These are phyloP conservation scores for Phoronis australis DNA, from an alignment of 2,888 invertebrate genomes.

Conservation along the genomic window DNA sequence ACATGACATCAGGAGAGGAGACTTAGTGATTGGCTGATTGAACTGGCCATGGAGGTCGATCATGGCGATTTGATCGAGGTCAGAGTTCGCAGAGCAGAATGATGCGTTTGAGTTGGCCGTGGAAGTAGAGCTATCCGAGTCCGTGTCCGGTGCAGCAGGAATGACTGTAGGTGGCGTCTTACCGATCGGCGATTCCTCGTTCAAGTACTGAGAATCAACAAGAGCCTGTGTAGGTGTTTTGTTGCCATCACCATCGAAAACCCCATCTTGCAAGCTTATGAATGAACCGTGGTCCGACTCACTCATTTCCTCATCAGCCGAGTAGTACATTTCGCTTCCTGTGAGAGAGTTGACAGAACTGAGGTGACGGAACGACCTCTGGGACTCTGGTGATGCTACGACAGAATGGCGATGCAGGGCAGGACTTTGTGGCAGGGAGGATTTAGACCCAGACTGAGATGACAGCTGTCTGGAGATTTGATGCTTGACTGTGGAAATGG, in stretches of 20 bases:
- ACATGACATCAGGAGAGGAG: conserved; percentile 89
- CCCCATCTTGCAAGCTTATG: neutral
- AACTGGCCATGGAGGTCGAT: conserved; percentile 93
- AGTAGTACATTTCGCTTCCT: conserved; percentile 77
- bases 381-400: neutral
- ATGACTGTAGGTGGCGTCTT: neutral
- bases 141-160: neutral
- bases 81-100: conserved; percentile 40
- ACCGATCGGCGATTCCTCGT: neutral
- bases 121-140: neutral
- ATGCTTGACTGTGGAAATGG: no score
- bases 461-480: neutral
- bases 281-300: conserved; percentile 36
- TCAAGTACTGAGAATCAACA: neutral
- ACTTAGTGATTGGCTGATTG: conserved; percentile 84
- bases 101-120: conserved; percentile 25
- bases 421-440: no score
- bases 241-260: conserved; percentile 1
- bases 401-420: no score
- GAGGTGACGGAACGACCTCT: neutral
- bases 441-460: neutral
- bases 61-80: conserved; percentile 29
- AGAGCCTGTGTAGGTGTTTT: no score
- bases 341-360: conserved; percentile 27
- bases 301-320: conserved; percentile 76